These are phyloP conservation scores for Hyposmocoma kahamanoa DNA, from an alignment of 1,140 invertebrate species.

Conservation along the genomic window DNA sequence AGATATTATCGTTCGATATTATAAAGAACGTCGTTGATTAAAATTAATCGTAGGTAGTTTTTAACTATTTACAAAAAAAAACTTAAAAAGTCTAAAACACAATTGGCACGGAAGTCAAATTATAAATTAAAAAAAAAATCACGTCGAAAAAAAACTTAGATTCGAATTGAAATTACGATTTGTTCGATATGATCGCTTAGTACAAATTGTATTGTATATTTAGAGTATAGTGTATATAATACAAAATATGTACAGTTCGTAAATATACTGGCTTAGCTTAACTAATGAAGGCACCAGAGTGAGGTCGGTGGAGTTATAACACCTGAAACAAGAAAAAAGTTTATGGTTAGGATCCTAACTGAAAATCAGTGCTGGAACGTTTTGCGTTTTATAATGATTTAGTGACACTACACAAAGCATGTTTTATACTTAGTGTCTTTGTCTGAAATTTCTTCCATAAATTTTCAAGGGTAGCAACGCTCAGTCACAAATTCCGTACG, in stretches of 20 bases:
- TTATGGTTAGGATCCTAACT: no score
- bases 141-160: constrained; percentile 25
- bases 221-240: constrained; percentile 52
- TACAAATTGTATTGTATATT: constrained; percentile 30
- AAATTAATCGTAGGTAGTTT: no score
- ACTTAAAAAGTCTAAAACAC: no score
- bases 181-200: constrained; percentile 66
- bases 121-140: constrained; percentile 33
- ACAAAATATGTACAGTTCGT: constrained; percentile 64
- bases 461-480: no score
- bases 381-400: no score
- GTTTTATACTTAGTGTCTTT: no score
- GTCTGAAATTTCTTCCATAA: no score
- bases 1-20: no score
- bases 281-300: constrained; percentile 68
- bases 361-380: no score
- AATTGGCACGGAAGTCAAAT: constrained; percentile 46
- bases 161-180: constrained; percentile 47
- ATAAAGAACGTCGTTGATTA: no score
- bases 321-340: constrained; percentile 36
- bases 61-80: constrained; percentile 43
- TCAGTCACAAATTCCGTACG: no score
- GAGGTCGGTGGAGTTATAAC: constrained; percentile 67
- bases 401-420: no score
- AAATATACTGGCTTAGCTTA: constrained; percentile 43